Conservation (phyloP, 1,140 invertebrate species). For the Drosophila lacertosa region DNA sequence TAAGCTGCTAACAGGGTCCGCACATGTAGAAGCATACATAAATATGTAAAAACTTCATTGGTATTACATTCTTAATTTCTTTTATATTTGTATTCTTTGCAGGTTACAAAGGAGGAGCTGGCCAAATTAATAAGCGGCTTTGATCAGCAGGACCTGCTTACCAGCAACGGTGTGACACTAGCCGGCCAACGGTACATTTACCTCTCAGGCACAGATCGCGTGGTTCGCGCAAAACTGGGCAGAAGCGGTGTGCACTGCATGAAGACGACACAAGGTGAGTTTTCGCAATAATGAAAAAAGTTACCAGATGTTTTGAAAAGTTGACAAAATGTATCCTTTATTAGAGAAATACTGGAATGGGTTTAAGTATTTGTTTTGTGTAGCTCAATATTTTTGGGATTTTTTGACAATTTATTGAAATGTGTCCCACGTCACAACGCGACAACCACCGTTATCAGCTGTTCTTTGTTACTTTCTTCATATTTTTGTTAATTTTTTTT, state of each 20-base stretch:
- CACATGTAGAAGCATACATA: background rate
- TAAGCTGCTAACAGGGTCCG: background rate
- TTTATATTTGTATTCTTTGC: constrained; percentile 17
- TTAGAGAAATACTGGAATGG: too few relatives aligned
- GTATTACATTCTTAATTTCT: constrained; percentile 12
- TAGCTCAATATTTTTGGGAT: too few relatives aligned
- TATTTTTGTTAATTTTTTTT: background rate
- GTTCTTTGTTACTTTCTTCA: background rate
- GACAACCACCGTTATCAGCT: background rate
- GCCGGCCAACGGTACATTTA: constrained; percentile 96
- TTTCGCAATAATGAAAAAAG: background rate
- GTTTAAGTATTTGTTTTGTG: too few relatives aligned
- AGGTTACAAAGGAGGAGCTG: constrained; percentile 95
- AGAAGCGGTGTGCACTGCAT: constrained; percentile 96
- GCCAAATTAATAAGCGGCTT: constrained; percentile 93
- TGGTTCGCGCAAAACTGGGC: constrained; percentile 95
- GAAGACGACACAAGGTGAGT: constrained; percentile 94
- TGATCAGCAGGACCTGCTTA: constrained; percentile 92
- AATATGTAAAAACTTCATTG: background rate
- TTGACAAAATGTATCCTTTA: too few relatives aligned
- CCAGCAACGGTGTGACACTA: constrained; percentile 93
- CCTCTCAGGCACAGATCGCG: constrained; percentile 94
- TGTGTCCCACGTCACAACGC: background rate
- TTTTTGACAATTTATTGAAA: too few relatives aligned
- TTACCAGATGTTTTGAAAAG: background rate